Base-by-base conservation (phyloP, 2,888 invertebrate genomes). In the Pristionchus exspectatus region DNA sequence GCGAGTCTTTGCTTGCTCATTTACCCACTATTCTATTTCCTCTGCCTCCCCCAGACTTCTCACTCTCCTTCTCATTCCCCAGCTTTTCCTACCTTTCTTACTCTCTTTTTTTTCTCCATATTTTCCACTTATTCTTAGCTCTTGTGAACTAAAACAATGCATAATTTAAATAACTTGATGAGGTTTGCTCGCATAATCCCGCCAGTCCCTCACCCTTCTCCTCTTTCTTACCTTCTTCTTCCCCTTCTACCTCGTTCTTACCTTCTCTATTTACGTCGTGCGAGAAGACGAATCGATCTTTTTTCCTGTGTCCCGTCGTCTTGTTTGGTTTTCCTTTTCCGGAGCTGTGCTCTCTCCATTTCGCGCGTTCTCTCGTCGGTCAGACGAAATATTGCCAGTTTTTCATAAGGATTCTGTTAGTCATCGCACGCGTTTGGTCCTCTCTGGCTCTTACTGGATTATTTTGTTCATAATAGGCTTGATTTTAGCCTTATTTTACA, bases 271-370 rank as follows among this genome's bases (percentile, higher is more conserved):
- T 44, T 44, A n/a, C 63, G 56, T 38, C 56, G 21, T n/a, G 56
- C 44, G 86, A 27, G 10, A 27, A 59, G 27, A 16, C 74, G 74
- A 74, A 59, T 88, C 74, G n/a, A 33, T 33, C 74, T 59, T 77
- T 59, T 24, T 77, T 38, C 54, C 44, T 59, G 77, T 66, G 88
- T 59, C 50, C 54, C 74, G 54, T 72, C 74, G 72, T 88, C 89
- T 89, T 90, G 90, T 88, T 88, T 90, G 88, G 69, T 72, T 90
- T 90, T 88, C 87, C 87, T 88, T 90, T 90, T 89, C 88, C 90
- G 90, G 81, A 88, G 88, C 88, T 85, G 74, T 85, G 86, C 90
- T 90, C 69, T 87, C 87, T 83, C 87, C 69, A 84, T 59, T 87
- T 72, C 84, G 83, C 72, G 63, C 74, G 69, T 72, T 90, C 74